These are phyloP conservation scores for Ernsta delagoae DNA, from an alignment of 2,888 invertebrate genomes.

Conservation along the genomic window DNA sequence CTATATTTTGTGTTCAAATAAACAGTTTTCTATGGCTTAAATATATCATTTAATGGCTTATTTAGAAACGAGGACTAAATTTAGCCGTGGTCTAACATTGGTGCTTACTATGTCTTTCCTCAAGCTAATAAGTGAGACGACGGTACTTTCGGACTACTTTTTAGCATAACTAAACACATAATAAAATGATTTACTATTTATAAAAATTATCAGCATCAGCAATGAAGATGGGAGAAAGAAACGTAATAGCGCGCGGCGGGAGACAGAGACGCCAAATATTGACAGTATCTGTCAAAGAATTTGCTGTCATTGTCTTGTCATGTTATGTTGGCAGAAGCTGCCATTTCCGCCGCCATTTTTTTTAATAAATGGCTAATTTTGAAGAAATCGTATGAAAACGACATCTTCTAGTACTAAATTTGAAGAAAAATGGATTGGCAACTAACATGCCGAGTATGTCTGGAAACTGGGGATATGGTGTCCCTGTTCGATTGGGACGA, in stretches of 20 bases:
- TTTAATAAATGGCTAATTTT: slow-evolving; percentile 46
- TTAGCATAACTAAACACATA: too few relatives aligned
- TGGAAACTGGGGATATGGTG: slow-evolving; percentile 81
- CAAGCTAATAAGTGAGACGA: too few relatives aligned
- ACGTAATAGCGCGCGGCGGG: not conserved
- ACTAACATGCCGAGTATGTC: slow-evolving; percentile 80
- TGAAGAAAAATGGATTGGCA: slow-evolving; percentile 79
- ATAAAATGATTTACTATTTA: too few relatives aligned
- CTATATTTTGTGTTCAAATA: too few relatives aligned
- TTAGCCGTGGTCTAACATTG: too few relatives aligned
- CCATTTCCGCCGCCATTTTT: slow-evolving; percentile 66
- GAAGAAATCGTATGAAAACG: slow-evolving; percentile 45
- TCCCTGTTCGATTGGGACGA: slow-evolving; percentile 83
- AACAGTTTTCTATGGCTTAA: too few relatives aligned
- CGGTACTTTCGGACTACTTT: too few relatives aligned
- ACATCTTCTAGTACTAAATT: slow-evolving; percentile 32
- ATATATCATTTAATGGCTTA: too few relatives aligned
- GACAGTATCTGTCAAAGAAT: not conserved
- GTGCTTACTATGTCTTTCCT: too few relatives aligned
- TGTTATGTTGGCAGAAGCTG: slow-evolving; percentile 55
- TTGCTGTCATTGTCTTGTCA: slow-evolving; percentile 40
- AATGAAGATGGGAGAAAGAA: not conserved
- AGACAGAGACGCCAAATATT: too few relatives aligned
- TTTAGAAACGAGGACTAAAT: too few relatives aligned
- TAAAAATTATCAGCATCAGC: too few relatives aligned